A percentile compares a stretch with the other conserved stretches of the same genome.
Conservation (phyloP, 2,888 invertebrate genomes). For the Chloroclysta siterata region DNA sequence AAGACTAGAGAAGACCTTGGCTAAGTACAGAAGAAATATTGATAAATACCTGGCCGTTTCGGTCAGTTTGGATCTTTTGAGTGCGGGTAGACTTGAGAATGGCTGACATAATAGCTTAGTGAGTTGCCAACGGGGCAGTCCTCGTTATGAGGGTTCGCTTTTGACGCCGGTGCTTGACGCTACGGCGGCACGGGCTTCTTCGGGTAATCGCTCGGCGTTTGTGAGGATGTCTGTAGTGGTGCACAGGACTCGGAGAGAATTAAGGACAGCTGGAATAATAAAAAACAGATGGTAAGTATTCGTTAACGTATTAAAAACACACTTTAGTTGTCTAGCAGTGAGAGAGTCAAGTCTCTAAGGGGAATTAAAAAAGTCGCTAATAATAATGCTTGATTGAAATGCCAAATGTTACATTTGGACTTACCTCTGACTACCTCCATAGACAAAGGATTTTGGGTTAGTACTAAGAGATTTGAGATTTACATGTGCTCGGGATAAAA, state of each 20-base stretch:
- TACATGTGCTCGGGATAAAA: too few relatives aligned
- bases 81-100: conserved; percentile 12
- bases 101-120: conserved; percentile 6
- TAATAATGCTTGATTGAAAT: too few relatives aligned
- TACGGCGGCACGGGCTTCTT: conserved; percentile 94
- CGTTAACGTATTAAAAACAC: too few relatives aligned
- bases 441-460: too few relatives aligned
- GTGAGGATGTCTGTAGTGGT: conserved; percentile 97
- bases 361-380: too few relatives aligned
- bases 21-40: conserved; percentile 21
- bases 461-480: too few relatives aligned
- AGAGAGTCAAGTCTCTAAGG: too few relatives aligned
- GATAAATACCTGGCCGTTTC: conserved; percentile 22
- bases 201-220: conserved; percentile 94
- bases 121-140: conserved; percentile 8
- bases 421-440: too few relatives aligned
- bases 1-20: conserved; percentile 27
- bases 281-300: neutral
- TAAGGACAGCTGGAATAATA: conserved; percentile 92
- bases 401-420: too few relatives aligned
- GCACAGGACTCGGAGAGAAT: conserved; percentile 94
- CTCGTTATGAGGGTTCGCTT: conserved; percentile 69
- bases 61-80: conserved; percentile 9
- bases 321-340: too few relatives aligned
- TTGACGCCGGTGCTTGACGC: conserved; percentile 70